These are phyloP conservation scores for Latrodectus hesperus DNA, from an alignment of 2,888 invertebrate species.

Conservation along the genomic window DNA sequence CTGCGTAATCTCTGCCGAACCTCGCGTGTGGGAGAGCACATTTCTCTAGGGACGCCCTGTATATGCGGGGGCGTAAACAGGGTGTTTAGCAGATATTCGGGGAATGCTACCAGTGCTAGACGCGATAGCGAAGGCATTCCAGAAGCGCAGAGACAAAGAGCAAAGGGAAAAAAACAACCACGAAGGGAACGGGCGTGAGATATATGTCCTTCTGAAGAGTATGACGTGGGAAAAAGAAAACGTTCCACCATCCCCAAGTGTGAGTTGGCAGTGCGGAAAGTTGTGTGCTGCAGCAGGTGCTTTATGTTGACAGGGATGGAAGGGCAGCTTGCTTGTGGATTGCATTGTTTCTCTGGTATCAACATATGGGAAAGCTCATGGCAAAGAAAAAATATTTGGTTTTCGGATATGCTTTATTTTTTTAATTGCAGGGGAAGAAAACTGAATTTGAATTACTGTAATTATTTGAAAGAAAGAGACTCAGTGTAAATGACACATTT, in stretches of 20 bases:
- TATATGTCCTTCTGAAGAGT: not conserved
- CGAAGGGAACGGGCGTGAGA: not conserved
- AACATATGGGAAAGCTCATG: not conserved
- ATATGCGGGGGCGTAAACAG: constrained; percentile 14
- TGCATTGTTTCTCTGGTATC: not conserved
- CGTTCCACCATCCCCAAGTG: not conserved
- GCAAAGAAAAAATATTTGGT: not conserved
- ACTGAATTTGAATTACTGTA: too few relatives aligned
- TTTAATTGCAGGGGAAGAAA: too few relatives aligned
- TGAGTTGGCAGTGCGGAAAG: not conserved
- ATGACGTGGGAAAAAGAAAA: constrained; percentile 15
- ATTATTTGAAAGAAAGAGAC: too few relatives aligned
- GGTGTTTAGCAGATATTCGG: constrained; percentile 26
- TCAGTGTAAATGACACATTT: too few relatives aligned
- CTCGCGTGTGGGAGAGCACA: too few relatives aligned
- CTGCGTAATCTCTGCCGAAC: too few relatives aligned
- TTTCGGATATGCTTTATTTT: too few relatives aligned
- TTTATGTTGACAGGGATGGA: constrained; percentile 2
- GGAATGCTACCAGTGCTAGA: constrained; percentile 8
- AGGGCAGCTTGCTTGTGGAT: not conserved
- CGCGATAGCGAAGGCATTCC: constrained; percentile 24
- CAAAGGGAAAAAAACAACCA: not conserved
- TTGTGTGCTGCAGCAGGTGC: constrained; percentile 9
- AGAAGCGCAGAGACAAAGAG: too few relatives aligned
- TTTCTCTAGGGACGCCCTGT: too few relatives aligned